These are phyloP conservation scores for Cephus rjabovi DNA, from an alignment of 2,888 invertebrate genomes.

Conservation along the genomic window DNA sequence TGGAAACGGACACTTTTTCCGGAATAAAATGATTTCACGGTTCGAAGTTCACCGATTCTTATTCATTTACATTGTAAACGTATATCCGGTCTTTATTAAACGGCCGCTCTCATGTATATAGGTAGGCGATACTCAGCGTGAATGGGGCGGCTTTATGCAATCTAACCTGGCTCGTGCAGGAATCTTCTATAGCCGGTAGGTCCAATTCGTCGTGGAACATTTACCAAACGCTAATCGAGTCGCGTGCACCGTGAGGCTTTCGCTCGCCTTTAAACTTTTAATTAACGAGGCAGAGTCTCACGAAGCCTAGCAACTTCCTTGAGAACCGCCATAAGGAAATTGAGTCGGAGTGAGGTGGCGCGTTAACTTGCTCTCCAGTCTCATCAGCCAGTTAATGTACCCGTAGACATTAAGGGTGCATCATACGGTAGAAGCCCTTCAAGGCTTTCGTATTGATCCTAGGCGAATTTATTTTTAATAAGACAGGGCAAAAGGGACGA, in stretches of 20 bases:
- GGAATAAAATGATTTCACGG: not conserved
- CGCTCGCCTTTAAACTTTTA: slow-evolving; percentile 46
- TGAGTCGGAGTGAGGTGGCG: slow-evolving; percentile 12
- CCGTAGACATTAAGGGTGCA: not conserved
- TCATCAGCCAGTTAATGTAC: not conserved
- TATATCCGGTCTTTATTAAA: not conserved
- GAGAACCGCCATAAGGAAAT: slow-evolving; percentile 46
- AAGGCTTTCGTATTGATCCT: not conserved
- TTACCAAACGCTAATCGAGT: not conserved
- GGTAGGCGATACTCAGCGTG: not conserved
- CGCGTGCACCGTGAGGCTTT: slow-evolving; percentile 27
- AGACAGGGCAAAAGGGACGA: not conserved
- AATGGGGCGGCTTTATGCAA: not conserved
- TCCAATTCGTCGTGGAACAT: not conserved
- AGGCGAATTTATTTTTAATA: not conserved
- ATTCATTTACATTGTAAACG: not conserved
- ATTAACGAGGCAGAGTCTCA: slow-evolving; percentile 53
- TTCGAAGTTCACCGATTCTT: not conserved
- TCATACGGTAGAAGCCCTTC: not conserved
- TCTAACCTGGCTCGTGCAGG: not conserved
- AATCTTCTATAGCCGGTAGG: not conserved
- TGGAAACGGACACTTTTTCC: not conserved
- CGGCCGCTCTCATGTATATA: not conserved
- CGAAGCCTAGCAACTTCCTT: slow-evolving; percentile 46
- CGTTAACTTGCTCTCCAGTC: not conserved